Conservation (phyloP, 2,113 vertebrate genomes). For the Coregonus clupeaformis region DNA sequence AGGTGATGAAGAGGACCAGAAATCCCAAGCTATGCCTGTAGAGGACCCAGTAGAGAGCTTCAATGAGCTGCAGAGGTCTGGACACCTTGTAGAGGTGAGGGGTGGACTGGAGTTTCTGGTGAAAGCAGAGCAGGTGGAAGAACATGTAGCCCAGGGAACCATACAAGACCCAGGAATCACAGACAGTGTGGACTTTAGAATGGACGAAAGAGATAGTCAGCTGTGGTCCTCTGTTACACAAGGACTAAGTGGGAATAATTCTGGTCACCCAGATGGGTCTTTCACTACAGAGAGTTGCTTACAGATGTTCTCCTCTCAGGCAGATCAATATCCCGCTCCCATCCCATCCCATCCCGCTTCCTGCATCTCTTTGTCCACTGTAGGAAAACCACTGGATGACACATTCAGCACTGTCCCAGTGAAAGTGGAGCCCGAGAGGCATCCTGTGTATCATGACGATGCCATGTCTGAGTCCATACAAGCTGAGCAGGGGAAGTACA, state of each 20-base stretch:
- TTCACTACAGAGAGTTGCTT: neutral
- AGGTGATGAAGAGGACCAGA: constrained; percentile 23
- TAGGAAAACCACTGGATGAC: neutral
- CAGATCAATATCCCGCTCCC: constrained; percentile 8
- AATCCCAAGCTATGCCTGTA: neutral
- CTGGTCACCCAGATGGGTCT: neutral
- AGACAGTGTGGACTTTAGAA: too few relatives aligned
- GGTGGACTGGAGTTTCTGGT: too few relatives aligned
- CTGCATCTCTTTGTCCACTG: neutral
- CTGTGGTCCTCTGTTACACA: constrained; percentile 41
- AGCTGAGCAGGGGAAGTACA: too few relatives aligned
- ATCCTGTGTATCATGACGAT: too few relatives aligned
- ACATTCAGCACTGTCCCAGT: neutral
- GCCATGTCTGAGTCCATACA: too few relatives aligned
- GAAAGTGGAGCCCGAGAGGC: too few relatives aligned
- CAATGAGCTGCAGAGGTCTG: neutral
- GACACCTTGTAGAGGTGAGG: neutral
- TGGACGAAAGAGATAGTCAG: neutral
- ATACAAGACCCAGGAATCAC: too few relatives aligned
- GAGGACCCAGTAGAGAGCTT: constrained; percentile 7
- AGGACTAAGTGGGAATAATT: constrained; percentile 27
- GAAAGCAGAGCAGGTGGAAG: too few relatives aligned
- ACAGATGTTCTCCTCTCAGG: constrained; percentile 9
- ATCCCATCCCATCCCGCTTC: neutral
- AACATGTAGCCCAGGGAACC: too few relatives aligned